Base-by-base conservation (phyloP, 2,888 invertebrate species). In the Heteropelma amictum region DNA sequence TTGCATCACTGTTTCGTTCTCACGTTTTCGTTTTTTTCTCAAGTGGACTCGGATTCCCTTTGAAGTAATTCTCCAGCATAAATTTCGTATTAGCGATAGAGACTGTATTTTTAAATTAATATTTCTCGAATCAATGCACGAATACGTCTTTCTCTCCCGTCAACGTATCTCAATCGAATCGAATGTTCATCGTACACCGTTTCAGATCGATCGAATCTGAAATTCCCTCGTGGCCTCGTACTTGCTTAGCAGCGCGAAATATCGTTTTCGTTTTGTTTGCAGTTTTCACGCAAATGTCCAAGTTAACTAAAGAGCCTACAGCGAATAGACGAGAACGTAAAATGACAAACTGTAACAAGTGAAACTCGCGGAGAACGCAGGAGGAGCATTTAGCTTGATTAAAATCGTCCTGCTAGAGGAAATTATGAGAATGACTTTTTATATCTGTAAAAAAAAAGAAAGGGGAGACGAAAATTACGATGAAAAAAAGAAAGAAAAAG, bases 181-280 rank as follows among this genome's bases (percentile, higher is more conserved):
- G 40, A 38, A 38, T 70, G 58, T 30, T 35, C 65, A 61, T 28
- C 61, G 45, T 33, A 38, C 40, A 49, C 56, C 26, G 28, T 47
- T 51, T 21, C 42, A 14, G 42, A 71, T 42, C n/a, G 65, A 12
- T 38, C 38, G 38, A 14, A 14, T 38, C 38, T 12, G 14, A 61
- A 61, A 68, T 60, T 71, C 30, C 30, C 30, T 61, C 49, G 71
- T 75, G 75, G 75, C 70, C 71, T 75, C 67, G 75, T 71, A 67
- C 71, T 75, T 75, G 75, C 71, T 61, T 67, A 54, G 49, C 49
- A 67, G 53, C 49, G 54, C 54, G 28, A 60, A 33, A 54, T 47
- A n/a, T 21, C 23, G 12, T 33, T 49, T 23, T 63, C 42, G 17
- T 63, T 47, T 42, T 28, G 26, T 42, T 10, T 47, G 21, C 26